Percentiles rank a stretch among this genome's conserved stretches.
Evolutionary conservation across 2,888 invertebrate genomes (phyloP).

Genomic region (Drosophila prolongata): DNA sequence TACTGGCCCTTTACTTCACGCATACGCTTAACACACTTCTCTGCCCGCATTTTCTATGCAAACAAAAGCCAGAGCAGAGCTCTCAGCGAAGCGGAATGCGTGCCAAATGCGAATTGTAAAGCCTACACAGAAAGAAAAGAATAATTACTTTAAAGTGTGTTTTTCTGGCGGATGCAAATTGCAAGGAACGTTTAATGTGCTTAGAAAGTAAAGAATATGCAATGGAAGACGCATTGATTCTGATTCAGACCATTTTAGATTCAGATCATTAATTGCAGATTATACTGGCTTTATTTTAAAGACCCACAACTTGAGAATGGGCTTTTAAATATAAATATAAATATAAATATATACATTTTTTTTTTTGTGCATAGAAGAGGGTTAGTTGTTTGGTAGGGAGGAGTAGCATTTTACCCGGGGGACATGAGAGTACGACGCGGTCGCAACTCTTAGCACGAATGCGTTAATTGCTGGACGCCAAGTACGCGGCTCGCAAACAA

Average conservation of each 20-base stretch:
- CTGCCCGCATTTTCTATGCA: slow-evolving; percentile 67
- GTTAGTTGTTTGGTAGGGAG: background rate
- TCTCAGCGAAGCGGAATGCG: slow-evolving; percentile 49
- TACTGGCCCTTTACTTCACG: slow-evolving; percentile 24
- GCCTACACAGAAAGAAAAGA: slow-evolving; percentile 12
- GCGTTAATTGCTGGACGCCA: slow-evolving; percentile 68
- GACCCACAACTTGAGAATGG: too few relatives aligned
- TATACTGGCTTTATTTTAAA: too few relatives aligned
- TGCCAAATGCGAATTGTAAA: slow-evolving; percentile 59
- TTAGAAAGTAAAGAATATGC: too few relatives aligned
- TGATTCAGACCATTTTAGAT: too few relatives aligned
- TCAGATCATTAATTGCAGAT: too few relatives aligned
- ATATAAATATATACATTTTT: background rate
- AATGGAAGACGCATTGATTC: too few relatives aligned
- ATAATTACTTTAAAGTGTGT: too few relatives aligned
- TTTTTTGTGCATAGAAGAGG: background rate
- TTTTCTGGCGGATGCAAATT: too few relatives aligned
- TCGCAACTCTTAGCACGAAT: slow-evolving; percentile 66
- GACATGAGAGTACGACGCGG: slow-evolving; percentile 40
- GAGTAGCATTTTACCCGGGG: slow-evolving; percentile 1
- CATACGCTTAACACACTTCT: slow-evolving; percentile 74
- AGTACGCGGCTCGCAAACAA: slow-evolving; percentile 73
- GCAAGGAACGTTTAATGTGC: too few relatives aligned
- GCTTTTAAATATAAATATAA: too few relatives aligned
- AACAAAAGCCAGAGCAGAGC: slow-evolving; percentile 18